phyloP scores from a whole-genome alignment of 2,888 invertebrate genomes.

The Noctua pronuba region DNA sequence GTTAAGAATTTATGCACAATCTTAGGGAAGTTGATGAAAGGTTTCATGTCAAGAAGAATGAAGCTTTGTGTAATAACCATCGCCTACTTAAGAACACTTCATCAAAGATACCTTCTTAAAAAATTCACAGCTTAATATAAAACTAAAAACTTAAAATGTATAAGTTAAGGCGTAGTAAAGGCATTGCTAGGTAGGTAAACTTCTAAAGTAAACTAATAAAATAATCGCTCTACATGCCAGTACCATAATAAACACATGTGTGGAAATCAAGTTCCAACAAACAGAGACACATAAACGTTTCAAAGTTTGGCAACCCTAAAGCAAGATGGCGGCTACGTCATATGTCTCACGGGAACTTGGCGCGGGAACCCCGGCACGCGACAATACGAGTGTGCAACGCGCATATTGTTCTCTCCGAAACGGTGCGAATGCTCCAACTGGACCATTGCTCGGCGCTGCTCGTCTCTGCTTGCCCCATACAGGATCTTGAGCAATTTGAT shows the following conservation, averaged over 20 bases:
- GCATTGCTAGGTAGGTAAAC: neutral
- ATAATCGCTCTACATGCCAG: neutral
- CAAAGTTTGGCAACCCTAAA: constrained; percentile 46
- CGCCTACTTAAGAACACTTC: neutral
- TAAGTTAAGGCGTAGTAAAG: no score
- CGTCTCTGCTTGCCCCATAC: constrained; percentile 48
- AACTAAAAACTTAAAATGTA: neutral
- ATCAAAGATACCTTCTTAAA: neutral
- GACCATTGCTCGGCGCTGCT: constrained; percentile 14
- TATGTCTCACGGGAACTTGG: constrained; percentile 66
- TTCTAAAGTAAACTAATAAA: neutral
- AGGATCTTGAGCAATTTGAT: constrained; percentile 58
- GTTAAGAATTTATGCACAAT: neutral
- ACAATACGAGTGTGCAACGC: constrained; percentile 71
- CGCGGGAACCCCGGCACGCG: constrained; percentile 64
- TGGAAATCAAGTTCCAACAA: neutral
- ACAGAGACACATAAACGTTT: neutral
- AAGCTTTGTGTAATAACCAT: neutral
- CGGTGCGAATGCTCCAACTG: constrained; percentile 64
- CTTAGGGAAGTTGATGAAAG: neutral
- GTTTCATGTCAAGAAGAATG: neutral
- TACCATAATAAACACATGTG: neutral
- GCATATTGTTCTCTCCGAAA: constrained; percentile 71
- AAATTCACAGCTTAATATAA: neutral
- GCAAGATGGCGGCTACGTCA: constrained; percentile 44